A percentile compares a stretch with the other conserved stretches of the same genome.
Conservation (phyloP, 2,113 vertebrate species). For the Hiodon tergisus region DNA sequence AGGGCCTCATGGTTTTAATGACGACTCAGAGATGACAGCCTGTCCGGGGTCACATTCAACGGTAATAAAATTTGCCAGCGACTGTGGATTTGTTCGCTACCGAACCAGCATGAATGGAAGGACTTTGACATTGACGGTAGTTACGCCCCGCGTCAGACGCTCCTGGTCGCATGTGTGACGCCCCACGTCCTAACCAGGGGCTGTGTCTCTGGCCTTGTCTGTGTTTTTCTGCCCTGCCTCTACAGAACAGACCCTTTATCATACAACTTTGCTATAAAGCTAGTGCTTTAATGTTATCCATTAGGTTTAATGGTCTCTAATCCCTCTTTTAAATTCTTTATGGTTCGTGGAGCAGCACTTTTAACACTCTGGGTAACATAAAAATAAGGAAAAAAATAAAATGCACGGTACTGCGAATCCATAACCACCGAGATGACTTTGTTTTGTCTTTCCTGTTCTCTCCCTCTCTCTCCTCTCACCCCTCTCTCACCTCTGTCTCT, state of each 20-base stretch:
- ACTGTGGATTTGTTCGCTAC: no score
- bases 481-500: background rate
- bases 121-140: no score
- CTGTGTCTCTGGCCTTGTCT: no score
- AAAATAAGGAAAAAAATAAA: slow-evolving; percentile 2
- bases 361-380: slow-evolving; percentile 18
- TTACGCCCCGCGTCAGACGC: no score
- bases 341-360: slow-evolving; percentile 17
- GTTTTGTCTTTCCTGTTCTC: background rate
- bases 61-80: no score
- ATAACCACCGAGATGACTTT: background rate
- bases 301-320: slow-evolving; percentile 25
- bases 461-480: background rate
- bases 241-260: slow-evolving; percentile 11
- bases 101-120: no score
- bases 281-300: slow-evolving; percentile 8
- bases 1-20: no score
- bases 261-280: slow-evolving; percentile 8
- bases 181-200: no score
- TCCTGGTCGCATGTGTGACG: no score
- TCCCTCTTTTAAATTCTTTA: slow-evolving; percentile 23
- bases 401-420: slow-evolving; percentile 3
- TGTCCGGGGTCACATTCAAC: no score
- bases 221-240: no score
- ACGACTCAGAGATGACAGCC: no score